Conservation (phyloP, 1,140 invertebrate genomes). For the Dolichoris vasculosae region DNA sequence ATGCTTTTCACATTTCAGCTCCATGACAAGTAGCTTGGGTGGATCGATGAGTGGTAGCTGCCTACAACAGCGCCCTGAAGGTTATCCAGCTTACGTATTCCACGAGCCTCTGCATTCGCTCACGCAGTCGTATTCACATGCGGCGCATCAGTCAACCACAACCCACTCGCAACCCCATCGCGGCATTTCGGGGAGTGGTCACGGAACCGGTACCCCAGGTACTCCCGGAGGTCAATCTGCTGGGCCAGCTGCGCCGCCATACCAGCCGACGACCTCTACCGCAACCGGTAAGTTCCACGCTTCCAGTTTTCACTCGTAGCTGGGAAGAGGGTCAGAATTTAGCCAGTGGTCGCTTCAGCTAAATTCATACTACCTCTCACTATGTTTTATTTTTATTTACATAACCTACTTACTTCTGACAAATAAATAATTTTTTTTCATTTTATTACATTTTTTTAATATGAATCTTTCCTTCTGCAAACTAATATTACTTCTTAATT, state of each 20-base stretch:
- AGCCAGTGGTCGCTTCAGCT: too few species aligned
- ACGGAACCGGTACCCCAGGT: conserved; percentile 67
- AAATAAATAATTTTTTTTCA: too few species aligned
- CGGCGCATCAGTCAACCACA: conserved; percentile 73
- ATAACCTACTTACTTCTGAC: too few species aligned
- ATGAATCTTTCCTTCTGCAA: too few species aligned
- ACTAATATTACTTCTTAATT: too few species aligned
- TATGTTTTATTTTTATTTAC: too few species aligned
- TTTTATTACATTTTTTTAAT: too few species aligned
- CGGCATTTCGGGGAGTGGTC: conserved; percentile 66
- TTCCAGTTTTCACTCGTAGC: conserved; percentile 56
- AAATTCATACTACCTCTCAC: conserved; percentile 55
- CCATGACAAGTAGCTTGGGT: conserved; percentile 86
- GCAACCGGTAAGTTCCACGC: conserved; percentile 74
- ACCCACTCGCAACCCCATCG: conserved; percentile 75
- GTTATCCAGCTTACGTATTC: conserved; percentile 93
- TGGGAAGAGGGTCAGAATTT: too few species aligned
- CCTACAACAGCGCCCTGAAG: conserved; percentile 89
- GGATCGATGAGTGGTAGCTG: conserved; percentile 88
- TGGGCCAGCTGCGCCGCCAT: conserved; percentile 75
- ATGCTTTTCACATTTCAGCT: conserved; percentile 73
- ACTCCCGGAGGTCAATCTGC: conserved; percentile 71
- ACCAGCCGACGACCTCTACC: conserved; percentile 78
- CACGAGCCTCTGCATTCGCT: conserved; percentile 90
- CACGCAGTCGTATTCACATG: conserved; percentile 74